Evolutionary conservation across 2,113 vertebrate species (phyloP).

Genomic region (Procavia capensis): DNA sequence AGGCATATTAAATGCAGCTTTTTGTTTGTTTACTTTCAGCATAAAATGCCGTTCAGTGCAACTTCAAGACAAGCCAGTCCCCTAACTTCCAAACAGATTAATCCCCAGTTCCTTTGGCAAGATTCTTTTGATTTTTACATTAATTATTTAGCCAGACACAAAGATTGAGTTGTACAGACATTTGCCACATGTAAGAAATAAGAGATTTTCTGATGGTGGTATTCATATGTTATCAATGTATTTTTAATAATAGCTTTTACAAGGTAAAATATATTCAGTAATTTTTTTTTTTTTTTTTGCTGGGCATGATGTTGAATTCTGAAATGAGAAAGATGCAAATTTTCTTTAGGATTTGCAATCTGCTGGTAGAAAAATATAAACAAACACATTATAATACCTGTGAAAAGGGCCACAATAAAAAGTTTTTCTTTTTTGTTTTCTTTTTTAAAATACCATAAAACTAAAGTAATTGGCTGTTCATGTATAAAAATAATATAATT

Average conservation of each 20-base stretch:
- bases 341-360: not conserved
- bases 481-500: slow-evolving; percentile 35
- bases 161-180: not conserved
- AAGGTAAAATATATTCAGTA: not conserved
- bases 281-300: slow-evolving; percentile 9
- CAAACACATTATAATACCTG: not conserved
- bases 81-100: not conserved
- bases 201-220: not conserved
- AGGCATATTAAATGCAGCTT: not conserved
- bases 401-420: not conserved
- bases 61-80: not conserved
- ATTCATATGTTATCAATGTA: not conserved
- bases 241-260: not conserved
- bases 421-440: not conserved
- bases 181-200: not conserved
- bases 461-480: not conserved
- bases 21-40: no score
- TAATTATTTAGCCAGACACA: slow-evolving; percentile 31
- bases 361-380: not conserved
- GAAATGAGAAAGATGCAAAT: slow-evolving; percentile 9
- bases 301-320: not conserved
- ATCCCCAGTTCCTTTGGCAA: not conserved
- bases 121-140: slow-evolving; percentile 27
- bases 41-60: not conserved
- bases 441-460: not conserved